Base-by-base conservation (phyloP, 2,888 invertebrate species). In the Drosophila nr. medialis region DNA sequence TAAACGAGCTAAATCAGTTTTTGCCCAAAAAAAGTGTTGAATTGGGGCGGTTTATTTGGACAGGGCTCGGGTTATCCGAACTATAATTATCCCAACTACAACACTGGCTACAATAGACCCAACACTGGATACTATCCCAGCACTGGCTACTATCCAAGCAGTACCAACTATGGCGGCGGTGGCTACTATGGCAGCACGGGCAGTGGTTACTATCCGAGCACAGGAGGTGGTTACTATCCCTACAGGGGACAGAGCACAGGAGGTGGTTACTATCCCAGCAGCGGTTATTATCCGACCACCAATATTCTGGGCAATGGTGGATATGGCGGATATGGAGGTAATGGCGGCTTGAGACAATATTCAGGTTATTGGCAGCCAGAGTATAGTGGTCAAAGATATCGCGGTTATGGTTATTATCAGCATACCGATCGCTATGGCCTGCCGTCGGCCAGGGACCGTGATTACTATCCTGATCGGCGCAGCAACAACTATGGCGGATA, bases 331-430 rank as follows among this genome's bases (percentile, higher is more conserved):
- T 94, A 94, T 75, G 94, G 94, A 64, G 95, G 95, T 81, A 95
- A 94, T 90, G 95, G 95, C 40, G 95, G 95, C 29, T 89, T 95
- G 0, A 93, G 90, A 58, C 94, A 95, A 38, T 95, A 95, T 85
- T 93, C 93, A 53, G 95, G 95, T 10, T 95, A 95, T 90, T 94
- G 94, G 89, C 94, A 93, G 87, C 94, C 94, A 0, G 91, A 91
- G 74, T 95, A 95, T 81, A 92, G 92, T 88, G 94, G 94, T 8
- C 93, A 93, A 36, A 93, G 94, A 60, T 94, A 95, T 91, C 93
- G 94, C 34, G 95, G 95, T n/a, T 94, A 94, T 79, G 95, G 95
- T 50, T 95, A 95, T 84, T 94, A 94, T 64, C 72, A 85, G 13
- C 87, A 87, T 49, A 92, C 92, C 50, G 91, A 93, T 82, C 88